Base-by-base conservation (phyloP, 2,888 invertebrate genomes). In the Caenorhabditis imperialis region DNA sequence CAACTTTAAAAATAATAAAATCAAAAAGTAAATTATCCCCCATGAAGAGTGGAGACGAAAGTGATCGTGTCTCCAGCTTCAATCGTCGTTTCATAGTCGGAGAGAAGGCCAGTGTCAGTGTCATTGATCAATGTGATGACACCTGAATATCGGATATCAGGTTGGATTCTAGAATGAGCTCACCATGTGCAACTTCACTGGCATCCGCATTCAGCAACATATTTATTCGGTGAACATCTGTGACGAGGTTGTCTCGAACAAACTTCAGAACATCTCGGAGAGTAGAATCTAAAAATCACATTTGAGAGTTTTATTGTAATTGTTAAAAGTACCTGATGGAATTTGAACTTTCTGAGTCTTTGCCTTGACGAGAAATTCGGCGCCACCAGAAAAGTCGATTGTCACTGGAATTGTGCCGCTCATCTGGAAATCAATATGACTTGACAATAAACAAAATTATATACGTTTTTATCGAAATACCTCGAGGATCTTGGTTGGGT, bases 21-120 rank as follows among this genome's bases (percentile, higher is more conserved):
- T 16, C 6, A 20, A 62, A 10, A 20, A n/a, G 12, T 14, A 30
- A 38, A 38, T 75, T 33, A 75, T 16, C 75, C 75, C 2, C 75
- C 75, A 44, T 75, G 75, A 50, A 75, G 60, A n/a, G 75, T 75
- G 0, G 75, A 75, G 16, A 75, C 75, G 42, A 75, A 75, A 0
- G 75, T 75, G 16, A 75, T 51, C 23, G 54, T 58, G 45, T 75
- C 75, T 6, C 63, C 63, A 6, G 55, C 63, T 18, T 75, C 75
- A 14, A 75, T 60, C 3, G 48, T 22, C 1, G 75, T 75, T 12
- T 75, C 75, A 22, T 75, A 75, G 10, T 75, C 75, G 8, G 60
- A 63, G 2, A 75, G 50, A 10, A 75, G 25, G 3, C 50, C 65
- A n/a, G 55, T 50, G 44, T 75, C 75, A 3, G 65, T 65, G 50